Conservation (phyloP, 2,888 invertebrate genomes). For the Silvanus unidentatus region DNA sequence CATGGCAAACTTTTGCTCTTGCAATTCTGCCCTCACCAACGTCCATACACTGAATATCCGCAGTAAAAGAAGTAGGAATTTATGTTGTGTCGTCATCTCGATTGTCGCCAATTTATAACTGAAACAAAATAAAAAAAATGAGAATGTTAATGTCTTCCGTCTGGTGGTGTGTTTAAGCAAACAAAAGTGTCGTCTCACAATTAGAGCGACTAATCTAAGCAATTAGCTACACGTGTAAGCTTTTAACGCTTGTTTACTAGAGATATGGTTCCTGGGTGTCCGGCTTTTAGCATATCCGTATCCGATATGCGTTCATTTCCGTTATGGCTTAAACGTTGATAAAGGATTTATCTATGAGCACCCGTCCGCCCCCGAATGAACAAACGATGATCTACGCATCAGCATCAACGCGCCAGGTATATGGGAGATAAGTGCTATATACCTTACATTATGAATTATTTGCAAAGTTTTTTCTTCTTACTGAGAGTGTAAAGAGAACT, state of each 20-base stretch:
- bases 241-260: slow-evolving; percentile 27
- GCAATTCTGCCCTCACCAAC: slow-evolving; percentile 35
- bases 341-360: background rate
- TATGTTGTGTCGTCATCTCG: slow-evolving; percentile 37
- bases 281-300: slow-evolving; percentile 6
- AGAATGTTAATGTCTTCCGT: too few species aligned
- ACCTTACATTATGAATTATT: too few species aligned
- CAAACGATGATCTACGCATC: too few species aligned
- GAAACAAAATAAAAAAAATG: slow-evolving; percentile 14
- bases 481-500: too few species aligned
- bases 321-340: background rate
- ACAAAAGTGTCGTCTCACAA: background rate
- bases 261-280: slow-evolving; percentile 20
- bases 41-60: slow-evolving; percentile 29
- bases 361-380: too few species aligned
- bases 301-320: slow-evolving; percentile 3
- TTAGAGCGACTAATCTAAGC: slow-evolving; percentile 13
- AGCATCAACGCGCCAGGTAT: too few species aligned
- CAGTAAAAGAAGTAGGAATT: slow-evolving; percentile 41
- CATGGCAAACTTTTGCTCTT: slow-evolving; percentile 81
- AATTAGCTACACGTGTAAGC: slow-evolving; percentile 27
- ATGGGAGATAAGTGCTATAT: too few species aligned
- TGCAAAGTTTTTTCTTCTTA: too few species aligned
- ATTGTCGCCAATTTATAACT: slow-evolving; percentile 17
- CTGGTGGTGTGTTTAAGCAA: background rate